A percentile compares a stretch with the other conserved stretches of the same genome.
Evolutionary conservation across 1,140 invertebrate species (phyloP).

Genomic region (Ips nitidus): DNA sequence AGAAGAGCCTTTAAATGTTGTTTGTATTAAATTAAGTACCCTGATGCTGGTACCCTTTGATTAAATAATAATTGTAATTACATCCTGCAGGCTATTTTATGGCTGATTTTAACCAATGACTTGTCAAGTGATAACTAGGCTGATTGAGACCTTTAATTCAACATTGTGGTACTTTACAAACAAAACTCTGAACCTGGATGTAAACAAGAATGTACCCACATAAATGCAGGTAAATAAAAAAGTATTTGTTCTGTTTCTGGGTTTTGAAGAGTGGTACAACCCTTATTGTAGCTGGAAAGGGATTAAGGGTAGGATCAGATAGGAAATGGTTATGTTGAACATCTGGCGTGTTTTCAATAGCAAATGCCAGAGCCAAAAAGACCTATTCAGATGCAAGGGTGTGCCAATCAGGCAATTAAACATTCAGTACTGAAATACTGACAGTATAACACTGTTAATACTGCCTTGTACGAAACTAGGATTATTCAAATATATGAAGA

Average conservation of each 20-base stretch:
- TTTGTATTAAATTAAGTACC: too few species aligned
- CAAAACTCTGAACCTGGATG: not conserved
- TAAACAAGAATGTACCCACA: not conserved
- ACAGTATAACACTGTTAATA: not conserved
- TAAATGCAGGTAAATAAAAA: not conserved
- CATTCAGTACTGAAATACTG: not conserved
- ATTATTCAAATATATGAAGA: not conserved
- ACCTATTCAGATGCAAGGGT: conserved; percentile 16
- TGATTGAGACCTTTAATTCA: too few species aligned
- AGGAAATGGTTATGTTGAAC: not conserved
- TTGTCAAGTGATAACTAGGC: too few species aligned
- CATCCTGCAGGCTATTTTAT: too few species aligned
- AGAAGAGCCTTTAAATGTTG: too few species aligned
- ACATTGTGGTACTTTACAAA: too few species aligned
- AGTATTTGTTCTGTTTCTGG: not conserved
- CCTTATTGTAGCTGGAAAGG: not conserved
- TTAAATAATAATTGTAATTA: too few species aligned
- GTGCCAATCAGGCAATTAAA: conserved; percentile 11
- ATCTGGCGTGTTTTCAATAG: not conserved
- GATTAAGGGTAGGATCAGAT: not conserved
- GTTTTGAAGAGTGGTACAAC: not conserved
- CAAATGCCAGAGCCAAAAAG: not conserved
- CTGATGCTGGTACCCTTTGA: too few species aligned
- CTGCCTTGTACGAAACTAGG: not conserved
- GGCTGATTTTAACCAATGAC: too few species aligned